A percentile compares a stretch with the other conserved stretches of the same genome.
Conservation (phyloP, 1,140 invertebrate species). For the Acromyrmex echinatior region DNA sequence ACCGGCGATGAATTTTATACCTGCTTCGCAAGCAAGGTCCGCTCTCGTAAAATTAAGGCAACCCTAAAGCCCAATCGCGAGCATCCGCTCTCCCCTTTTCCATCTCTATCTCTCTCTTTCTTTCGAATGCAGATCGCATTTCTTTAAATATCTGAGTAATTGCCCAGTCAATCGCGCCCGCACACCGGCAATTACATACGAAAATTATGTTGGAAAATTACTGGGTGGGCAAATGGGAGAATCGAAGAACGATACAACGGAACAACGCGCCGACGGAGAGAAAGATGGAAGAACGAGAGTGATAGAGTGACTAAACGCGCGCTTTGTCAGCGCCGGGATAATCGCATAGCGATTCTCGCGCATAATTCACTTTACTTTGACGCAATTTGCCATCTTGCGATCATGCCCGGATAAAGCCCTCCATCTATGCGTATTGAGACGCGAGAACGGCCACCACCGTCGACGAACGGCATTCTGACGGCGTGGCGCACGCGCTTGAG, state of each 20-base stretch:
- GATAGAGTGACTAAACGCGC: conserved; percentile 66
- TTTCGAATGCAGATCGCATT: conserved; percentile 27
- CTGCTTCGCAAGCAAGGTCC: conserved; percentile 5
- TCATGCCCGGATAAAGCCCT: conserved; percentile 12
- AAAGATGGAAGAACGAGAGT: conserved; percentile 47
- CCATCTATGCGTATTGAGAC: conserved; percentile 2
- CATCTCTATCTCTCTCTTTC: background rate
- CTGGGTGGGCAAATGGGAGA: background rate
- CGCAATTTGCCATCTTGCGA: conserved; percentile 51
- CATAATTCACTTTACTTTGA: conserved; percentile 50
- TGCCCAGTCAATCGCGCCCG: conserved; percentile 31
- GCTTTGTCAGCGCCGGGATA: conserved; percentile 53
- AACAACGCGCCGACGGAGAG: background rate
- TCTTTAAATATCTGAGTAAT: conserved; percentile 58
- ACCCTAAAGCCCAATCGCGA: conserved; percentile 5
- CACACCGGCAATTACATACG: conserved; percentile 41
- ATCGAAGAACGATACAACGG: conserved; percentile 30
- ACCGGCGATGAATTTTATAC: conserved; percentile 42
- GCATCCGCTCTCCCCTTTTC: background rate
- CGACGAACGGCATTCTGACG: background rate
- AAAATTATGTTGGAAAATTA: conserved; percentile 51
- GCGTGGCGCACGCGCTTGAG: background rate
- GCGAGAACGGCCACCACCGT: background rate
- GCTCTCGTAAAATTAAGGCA: conserved; percentile 42
- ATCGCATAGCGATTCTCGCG: conserved; percentile 58